Percentiles rank a stretch among this genome's conserved stretches.
Evolutionary conservation across 2,113 vertebrate genomes (phyloP).

Genomic region (Tragelaphus strepsiceros): DNA sequence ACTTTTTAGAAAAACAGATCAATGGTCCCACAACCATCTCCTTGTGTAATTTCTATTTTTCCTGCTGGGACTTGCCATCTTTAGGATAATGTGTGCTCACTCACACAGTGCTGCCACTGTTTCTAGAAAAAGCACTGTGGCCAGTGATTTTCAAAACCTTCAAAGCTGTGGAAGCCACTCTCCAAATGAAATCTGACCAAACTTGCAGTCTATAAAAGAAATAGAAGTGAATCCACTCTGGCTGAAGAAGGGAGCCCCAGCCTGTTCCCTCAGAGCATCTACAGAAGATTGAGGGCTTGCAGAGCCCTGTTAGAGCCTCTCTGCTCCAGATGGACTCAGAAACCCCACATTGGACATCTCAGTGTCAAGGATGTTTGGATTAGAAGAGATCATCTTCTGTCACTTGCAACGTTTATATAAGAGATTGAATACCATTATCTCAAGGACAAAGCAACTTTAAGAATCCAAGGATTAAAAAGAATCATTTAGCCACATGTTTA

Average conservation of each 20-base stretch:
- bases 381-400: not conserved
- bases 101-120: no score
- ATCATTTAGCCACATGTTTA: not conserved
- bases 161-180: not conserved
- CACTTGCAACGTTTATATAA: not conserved
- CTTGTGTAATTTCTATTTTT: not conserved
- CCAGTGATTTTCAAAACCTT: not conserved
- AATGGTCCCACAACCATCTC: not conserved
- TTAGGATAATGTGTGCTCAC: not conserved
- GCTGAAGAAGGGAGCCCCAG: not conserved
- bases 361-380: not conserved
- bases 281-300: not conserved
- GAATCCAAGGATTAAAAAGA: not conserved
- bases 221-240: not conserved
- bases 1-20: not conserved
- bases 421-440: not conserved
- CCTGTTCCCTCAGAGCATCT: accelerated
- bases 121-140: not conserved
- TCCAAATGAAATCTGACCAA: not conserved
- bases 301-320: not conserved
- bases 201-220: not conserved
- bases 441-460: not conserved
- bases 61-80: accelerated
- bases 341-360: not conserved
- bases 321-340: not conserved